Base-by-base conservation (phyloP, 2,113 vertebrate genomes). In the Notiomystis cincta region DNA sequence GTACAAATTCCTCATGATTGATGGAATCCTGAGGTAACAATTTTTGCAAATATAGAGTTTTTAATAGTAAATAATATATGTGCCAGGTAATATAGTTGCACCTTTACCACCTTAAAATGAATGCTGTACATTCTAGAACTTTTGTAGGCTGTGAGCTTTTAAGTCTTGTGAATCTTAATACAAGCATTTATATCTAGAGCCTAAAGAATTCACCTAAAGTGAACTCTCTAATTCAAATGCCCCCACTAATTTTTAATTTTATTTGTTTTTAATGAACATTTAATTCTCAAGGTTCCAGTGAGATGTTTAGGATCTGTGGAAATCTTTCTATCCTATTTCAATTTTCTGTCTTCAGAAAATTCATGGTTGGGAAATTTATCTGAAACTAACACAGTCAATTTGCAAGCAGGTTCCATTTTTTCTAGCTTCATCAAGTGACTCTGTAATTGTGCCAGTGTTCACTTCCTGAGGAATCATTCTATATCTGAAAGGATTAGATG, bases 241-340 rank as follows among this genome's bases (percentile, higher is more conserved):
- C 19, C 18, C 1, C 45, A 44, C 19, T 53, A 3, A 6, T 31
- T 38, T 35, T 33, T 47, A n/a, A n/a, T 25, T 35, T 42, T 44
- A 28, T 18, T 45, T 3, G 5, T 51, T 27, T 69, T 9, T 1
- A 7, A 54, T 12, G 9, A 30, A 16, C 0, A 0, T 38, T 78
- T 78, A 5, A 33, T 51, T 81, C 20, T 69, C 1, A 45, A 45
- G 12, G 7, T 38, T 76, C 13, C 31, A 65, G 9, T 53, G 14
- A 64, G 17, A 25, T 83, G 7, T n/a, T 82, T 77, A 62, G 58
- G 27, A 77, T 20, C 19, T 58, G 4, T 73, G 47, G 28, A 62
- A 93, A 38, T 91, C 14, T 60, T 77, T 78, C 30, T 30, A 4
- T 54, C 12, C 4, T 50, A 3, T 60, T 81, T 79, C n/a, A 75